Evolutionary conservation across 2,113 vertebrate genomes (phyloP).

Genomic region (Aptenodytes patagonicus): DNA sequence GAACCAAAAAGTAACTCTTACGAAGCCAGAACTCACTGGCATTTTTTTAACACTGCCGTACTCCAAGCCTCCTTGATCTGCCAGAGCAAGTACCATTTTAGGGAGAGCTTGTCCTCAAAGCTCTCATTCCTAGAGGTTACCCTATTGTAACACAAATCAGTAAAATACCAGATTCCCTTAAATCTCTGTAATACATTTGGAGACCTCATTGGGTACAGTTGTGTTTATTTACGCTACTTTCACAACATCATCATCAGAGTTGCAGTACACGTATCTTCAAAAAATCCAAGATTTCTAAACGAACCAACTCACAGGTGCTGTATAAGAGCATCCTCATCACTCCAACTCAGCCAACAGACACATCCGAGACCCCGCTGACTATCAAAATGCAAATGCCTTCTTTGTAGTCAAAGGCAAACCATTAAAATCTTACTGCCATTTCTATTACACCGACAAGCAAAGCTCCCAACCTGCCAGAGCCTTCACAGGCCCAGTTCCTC

Average conservation of each 20-base stretch:
- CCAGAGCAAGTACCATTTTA: background rate
- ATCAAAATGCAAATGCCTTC: background rate
- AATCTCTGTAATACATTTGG: background rate
- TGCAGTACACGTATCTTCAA: background rate
- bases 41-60: background rate
- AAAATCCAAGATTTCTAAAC: background rate
- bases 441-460: background rate
- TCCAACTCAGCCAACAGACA: background rate
- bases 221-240: background rate
- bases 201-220: background rate
- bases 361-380: rapidly evolving
- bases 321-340: background rate
- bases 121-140: background rate
- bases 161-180: background rate
- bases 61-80: background rate
- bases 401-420: background rate
- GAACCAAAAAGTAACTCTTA: background rate
- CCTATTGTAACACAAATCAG: background rate
- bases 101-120: background rate
- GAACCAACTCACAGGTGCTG: background rate
- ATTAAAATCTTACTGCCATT: background rate
- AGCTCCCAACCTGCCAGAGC: background rate
- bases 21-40: background rate
- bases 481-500: background rate
- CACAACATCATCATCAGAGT: background rate